A percentile compares a stretch with the other conserved stretches of the same genome.
Evolutionary conservation across 2,113 vertebrate species (phyloP).

Genomic region (Indicator maculatus): DNA sequence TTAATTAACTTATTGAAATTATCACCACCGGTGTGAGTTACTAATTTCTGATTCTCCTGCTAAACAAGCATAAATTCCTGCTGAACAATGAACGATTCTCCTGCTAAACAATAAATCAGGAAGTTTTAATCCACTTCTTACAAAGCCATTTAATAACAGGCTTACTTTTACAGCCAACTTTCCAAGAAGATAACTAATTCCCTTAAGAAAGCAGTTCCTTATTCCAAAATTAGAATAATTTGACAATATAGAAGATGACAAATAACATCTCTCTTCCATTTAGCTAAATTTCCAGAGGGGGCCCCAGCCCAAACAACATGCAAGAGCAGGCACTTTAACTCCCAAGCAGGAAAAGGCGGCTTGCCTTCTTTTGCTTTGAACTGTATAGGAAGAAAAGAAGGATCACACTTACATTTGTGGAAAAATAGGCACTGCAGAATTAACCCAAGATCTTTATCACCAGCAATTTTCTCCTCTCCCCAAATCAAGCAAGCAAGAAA

Average conservation of each 20-base stretch:
- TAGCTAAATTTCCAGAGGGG: not conserved
- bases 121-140: constrained; percentile 55
- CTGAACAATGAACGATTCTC: constrained; percentile 48
- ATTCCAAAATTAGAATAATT: constrained; percentile 37
- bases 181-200: constrained; percentile 52
- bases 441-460: not conserved
- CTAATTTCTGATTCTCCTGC: constrained; percentile 38
- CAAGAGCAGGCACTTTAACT: not conserved
- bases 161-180: constrained; percentile 46
- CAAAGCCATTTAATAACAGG: constrained; percentile 43
- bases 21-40: constrained; percentile 18
- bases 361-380: not conserved
- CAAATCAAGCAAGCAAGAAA: not conserved
- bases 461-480: not conserved
- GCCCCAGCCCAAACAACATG: not conserved
- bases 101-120: constrained; percentile 49
- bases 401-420: not conserved
- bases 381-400: not conserved
- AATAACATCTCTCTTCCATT: constrained; percentile 8
- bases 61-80: constrained; percentile 44
- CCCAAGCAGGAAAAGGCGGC: not conserved
- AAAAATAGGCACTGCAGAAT: not conserved
- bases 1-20: constrained; percentile 29
- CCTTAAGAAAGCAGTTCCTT: constrained; percentile 47
- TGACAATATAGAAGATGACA: constrained; percentile 34